Evolutionary conservation across 2,113 vertebrate genomes (phyloP).

Genomic region (Mustelus asterias): DNA sequence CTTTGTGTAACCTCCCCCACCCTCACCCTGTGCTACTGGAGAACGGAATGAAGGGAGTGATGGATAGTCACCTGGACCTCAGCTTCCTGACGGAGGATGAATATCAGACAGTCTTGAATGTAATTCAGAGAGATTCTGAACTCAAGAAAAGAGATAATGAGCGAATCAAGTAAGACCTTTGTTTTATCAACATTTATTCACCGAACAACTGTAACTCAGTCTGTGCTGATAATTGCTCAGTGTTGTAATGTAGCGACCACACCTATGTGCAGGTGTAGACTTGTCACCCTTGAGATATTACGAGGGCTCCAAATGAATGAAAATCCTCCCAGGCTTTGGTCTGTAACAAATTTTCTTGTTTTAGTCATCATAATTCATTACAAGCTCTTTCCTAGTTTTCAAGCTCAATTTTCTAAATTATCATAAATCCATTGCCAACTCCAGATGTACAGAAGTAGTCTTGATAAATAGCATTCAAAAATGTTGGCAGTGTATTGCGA

Average conservation of each 20-base stretch:
- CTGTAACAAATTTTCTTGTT: neutral
- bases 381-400: neutral
- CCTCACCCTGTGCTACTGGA: neutral
- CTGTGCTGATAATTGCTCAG: neutral
- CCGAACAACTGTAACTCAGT: neutral
- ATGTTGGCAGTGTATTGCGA: neutral
- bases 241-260: neutral
- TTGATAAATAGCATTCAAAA: neutral
- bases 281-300: neutral
- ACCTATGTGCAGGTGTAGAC: neutral
- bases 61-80: constrained; percentile 54
- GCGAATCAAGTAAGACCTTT: constrained; percentile 55
- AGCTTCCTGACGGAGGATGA: constrained; percentile 58
- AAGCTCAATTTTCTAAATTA: neutral
- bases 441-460: neutral
- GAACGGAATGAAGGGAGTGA: constrained; percentile 38
- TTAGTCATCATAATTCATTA: neutral
- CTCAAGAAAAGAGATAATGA: constrained; percentile 58
- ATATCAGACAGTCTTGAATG: constrained; percentile 55
- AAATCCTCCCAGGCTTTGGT: too few species aligned
- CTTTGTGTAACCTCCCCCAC: constrained; percentile 8
- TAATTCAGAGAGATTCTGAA: constrained; percentile 60
- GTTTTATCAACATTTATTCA: neutral
- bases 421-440: neutral
- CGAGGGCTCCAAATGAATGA: neutral